A percentile compares a stretch with the other conserved stretches of the same genome.
These are phyloP conservation scores for Mimumesa dahlbomi DNA, from an alignment of 2,888 invertebrate genomes.

Conservation along the genomic window DNA sequence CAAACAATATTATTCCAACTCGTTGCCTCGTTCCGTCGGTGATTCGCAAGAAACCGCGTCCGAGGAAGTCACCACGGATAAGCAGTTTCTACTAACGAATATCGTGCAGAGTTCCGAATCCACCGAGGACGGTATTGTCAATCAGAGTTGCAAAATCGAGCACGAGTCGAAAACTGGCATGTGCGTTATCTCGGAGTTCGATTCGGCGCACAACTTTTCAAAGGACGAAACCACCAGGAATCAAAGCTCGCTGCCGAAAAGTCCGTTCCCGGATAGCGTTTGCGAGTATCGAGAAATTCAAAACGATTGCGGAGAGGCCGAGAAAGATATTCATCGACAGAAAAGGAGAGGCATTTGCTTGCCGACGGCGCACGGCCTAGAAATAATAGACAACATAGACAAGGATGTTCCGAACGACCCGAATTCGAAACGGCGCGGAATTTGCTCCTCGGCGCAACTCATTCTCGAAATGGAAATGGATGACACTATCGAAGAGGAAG, in stretches of 20 bases:
- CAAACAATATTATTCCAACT: constrained; percentile 71
- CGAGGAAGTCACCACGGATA: constrained; percentile 71
- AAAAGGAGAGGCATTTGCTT: constrained; percentile 80
- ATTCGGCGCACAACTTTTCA: constrained; percentile 34
- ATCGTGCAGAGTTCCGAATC: constrained; percentile 69
- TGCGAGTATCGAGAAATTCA: constrained; percentile 25
- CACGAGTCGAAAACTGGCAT: constrained; percentile 46
- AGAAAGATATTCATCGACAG: constrained; percentile 60
- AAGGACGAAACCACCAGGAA: constrained; percentile 37
- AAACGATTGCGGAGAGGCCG: constrained; percentile 35
- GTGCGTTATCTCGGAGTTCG: constrained; percentile 43
- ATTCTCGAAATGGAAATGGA: constrained; percentile 68
- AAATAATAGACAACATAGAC: constrained; percentile 36
- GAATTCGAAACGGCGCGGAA: constrained; percentile 81
- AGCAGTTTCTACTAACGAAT: constrained; percentile 73
- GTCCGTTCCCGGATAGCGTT: not conserved
- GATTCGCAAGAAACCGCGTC: constrained; percentile 46
- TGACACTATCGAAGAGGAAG: constrained; percentile 31
- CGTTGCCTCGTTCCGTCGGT: constrained; percentile 54
- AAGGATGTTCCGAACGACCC: not conserved
- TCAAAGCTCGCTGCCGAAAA: constrained; percentile 13
- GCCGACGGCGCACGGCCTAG: constrained; percentile 81
- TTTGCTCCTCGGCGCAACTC: constrained; percentile 83
- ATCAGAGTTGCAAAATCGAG: constrained; percentile 57
- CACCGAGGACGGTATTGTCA: constrained; percentile 69